Percentiles rank a stretch among this genome's conserved stretches.
phyloP scores from a whole-genome alignment of 2,888 invertebrate genomes.

The Thelaira solivaga region DNA sequence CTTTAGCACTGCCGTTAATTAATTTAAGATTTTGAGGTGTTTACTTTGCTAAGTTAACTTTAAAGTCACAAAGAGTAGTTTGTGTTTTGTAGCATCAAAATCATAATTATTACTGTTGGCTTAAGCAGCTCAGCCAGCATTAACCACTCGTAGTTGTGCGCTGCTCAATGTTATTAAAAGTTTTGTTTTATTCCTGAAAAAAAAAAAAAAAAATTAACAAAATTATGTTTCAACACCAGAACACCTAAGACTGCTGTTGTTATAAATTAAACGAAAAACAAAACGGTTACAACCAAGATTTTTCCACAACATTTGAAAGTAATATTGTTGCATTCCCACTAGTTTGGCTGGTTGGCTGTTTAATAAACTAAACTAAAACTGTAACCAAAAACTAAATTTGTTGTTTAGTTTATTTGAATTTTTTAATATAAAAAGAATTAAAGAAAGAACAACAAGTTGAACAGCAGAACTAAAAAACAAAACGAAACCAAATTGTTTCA shows the following conservation, averaged over 20 bases:
- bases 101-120: too few species aligned
- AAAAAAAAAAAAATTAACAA: too few species aligned
- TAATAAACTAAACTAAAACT: slow-evolving; percentile 37
- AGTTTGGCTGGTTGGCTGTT: neutral
- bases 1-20: too few species aligned
- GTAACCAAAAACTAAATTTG: slow-evolving; percentile 19
- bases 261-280: neutral
- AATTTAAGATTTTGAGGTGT: too few species aligned
- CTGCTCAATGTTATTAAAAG: too few species aligned
- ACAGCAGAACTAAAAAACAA: neutral
- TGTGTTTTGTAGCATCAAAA: too few species aligned
- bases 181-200: too few species aligned
- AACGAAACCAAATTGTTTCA: slow-evolving; percentile 27
- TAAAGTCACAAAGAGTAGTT: too few species aligned
- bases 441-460: neutral
- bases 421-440: neutral
- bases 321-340: slow-evolving; percentile 3
- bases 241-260: neutral
- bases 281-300: neutral
- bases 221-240: too few species aligned
- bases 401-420: neutral
- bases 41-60: too few species aligned
- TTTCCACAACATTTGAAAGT: neutral
- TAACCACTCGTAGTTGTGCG: too few species aligned
- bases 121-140: too few species aligned